A percentile compares a stretch with the other conserved stretches of the same genome.
phyloP scores from a whole-genome alignment of 30 jellyfish, hydroid and myxozoan genomes.

The Catostylus mosaicus region DNA sequence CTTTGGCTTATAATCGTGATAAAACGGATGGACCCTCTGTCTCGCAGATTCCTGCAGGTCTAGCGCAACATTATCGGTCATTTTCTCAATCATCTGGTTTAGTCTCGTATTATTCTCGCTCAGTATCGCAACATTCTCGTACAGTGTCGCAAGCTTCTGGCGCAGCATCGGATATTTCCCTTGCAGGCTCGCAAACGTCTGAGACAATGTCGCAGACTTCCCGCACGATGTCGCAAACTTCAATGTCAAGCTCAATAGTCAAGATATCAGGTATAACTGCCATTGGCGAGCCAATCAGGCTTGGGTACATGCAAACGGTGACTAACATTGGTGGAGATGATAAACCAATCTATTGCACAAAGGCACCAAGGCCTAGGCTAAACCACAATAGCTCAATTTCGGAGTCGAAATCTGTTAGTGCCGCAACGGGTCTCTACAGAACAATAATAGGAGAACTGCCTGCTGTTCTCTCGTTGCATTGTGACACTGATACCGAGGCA shows the following conservation, averaged over 20 bases:
- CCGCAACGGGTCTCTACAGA: slow-evolving; percentile 95
- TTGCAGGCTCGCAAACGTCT: not conserved
- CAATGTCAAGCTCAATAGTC: slow-evolving; percentile 44
- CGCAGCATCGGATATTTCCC: not conserved
- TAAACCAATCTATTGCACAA: slow-evolving; percentile 76
- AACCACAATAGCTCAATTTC: slow-evolving; percentile 72
- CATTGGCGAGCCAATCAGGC: slow-evolving; percentile 82
- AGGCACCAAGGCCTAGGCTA: slow-evolving; percentile 89
- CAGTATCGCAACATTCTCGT: not conserved
- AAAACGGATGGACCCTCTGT: not conserved
- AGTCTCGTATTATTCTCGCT: not conserved
- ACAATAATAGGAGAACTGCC: slow-evolving; percentile 96
- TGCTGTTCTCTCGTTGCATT: slow-evolving; percentile 41
- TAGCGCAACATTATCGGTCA: not conserved
- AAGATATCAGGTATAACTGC: slow-evolving; percentile 71
- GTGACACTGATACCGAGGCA: not conserved
- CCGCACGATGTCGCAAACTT: slow-evolving; percentile 24
- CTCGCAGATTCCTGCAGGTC: too few species aligned
- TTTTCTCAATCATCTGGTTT: not conserved
- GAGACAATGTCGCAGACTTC: not conserved
- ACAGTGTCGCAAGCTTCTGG: slow-evolving; percentile 1
- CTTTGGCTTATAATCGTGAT: not conserved
- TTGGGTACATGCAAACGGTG: slow-evolving; percentile 68
- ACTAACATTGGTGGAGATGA: slow-evolving; percentile 68
- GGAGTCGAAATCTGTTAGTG: slow-evolving; percentile 74